A percentile compares a stretch with the other conserved stretches of the same genome.
These are phyloP conservation scores for Hyla sarda DNA, from an alignment of 2,113 vertebrate genomes.

Conservation along the genomic window DNA sequence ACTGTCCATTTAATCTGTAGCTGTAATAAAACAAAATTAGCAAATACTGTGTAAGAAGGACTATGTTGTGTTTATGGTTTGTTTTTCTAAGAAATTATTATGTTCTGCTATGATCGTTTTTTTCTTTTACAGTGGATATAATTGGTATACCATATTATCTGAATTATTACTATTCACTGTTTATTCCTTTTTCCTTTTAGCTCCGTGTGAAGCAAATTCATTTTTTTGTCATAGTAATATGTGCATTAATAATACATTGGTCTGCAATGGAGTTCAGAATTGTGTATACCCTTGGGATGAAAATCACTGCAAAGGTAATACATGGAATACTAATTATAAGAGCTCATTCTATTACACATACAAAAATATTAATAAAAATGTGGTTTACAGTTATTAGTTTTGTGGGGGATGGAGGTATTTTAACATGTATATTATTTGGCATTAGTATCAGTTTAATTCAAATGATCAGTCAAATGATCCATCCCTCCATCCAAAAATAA, in stretches of 20 bases:
- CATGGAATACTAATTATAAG: neutral
- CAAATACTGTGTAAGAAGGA: neutral
- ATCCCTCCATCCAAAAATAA: too few species aligned
- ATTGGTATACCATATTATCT: neutral
- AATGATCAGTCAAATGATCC: too few species aligned
- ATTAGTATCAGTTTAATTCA: neutral
- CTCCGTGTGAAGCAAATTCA: conserved; percentile 92
- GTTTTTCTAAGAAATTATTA: neutral
- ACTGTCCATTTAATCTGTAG: neutral
- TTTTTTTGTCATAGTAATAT: conserved; percentile 99
- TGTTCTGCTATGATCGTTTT: neutral
- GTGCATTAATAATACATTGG: conserved; percentile 97
- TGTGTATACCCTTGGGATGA: conserved; percentile 99
- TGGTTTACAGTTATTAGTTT: too few species aligned
- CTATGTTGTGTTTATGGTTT: too few species aligned
- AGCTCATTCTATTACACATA: neutral
- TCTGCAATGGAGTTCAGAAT: conserved; percentile 98
- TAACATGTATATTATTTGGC: neutral
- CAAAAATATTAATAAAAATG: neutral
- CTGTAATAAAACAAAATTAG: neutral
- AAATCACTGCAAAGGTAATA: conserved; percentile 97
- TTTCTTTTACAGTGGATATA: neutral
- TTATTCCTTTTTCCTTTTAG: conserved; percentile 68
- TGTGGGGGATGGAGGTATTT: neutral
- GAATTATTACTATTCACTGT: neutral